A percentile compares a stretch with the other conserved stretches of the same genome.
phyloP scores from a whole-genome alignment of 2,113 vertebrate genomes.

The Spilogale gracilis region DNA sequence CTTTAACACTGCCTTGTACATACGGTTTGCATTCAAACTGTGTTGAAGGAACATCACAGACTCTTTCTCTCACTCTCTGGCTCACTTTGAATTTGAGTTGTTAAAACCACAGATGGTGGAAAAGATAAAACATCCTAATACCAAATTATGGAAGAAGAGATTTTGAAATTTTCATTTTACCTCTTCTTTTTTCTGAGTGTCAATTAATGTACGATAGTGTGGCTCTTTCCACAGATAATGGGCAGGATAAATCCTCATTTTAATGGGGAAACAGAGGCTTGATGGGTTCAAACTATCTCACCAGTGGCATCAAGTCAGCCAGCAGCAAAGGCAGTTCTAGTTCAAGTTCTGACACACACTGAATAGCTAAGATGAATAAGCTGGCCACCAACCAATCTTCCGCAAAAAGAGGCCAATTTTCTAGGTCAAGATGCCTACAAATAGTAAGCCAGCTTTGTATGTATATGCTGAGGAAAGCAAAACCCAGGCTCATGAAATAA shows the following conservation, averaged over 20 bases:
- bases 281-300: neutral
- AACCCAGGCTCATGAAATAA: neutral
- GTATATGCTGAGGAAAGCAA: neutral
- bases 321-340: neutral
- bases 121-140: neutral
- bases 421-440: neutral
- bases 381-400: neutral
- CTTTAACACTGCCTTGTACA: neutral
- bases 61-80: neutral
- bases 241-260: neutral
- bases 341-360: neutral
- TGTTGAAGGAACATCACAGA: neutral
- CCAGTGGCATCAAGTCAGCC: neutral
- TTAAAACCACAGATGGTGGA: neutral
- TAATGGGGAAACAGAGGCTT: neutral
- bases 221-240: neutral
- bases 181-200: neutral
- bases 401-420: neutral
- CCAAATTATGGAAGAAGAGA: neutral
- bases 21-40: neutral
- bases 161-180: neutral
- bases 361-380: neutral
- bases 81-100: neutral
- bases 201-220: neutral
- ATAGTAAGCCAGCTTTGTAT: neutral